A percentile compares a stretch with the other conserved stretches of the same genome.
These are phyloP conservation scores for Drosophila nasuta DNA, from an alignment of 1,140 invertebrate genomes.

Conservation along the genomic window DNA sequence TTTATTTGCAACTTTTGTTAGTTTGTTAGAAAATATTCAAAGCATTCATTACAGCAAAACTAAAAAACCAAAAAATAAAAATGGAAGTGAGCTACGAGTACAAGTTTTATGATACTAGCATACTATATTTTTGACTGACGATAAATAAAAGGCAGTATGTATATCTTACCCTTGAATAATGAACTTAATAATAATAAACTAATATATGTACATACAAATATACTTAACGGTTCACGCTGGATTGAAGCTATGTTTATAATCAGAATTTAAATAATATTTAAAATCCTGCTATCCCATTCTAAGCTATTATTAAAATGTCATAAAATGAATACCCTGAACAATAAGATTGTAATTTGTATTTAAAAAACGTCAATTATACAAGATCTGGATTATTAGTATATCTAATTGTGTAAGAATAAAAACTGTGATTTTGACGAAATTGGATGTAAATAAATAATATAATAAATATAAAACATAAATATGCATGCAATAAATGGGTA, in stretches of 20 bases:
- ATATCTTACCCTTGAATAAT: background rate
- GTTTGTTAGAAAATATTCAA: constrained; percentile 4
- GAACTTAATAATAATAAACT: background rate
- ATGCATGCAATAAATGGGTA: constrained; percentile 3
- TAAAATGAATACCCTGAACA: too few relatives aligned
- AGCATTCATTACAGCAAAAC: background rate
- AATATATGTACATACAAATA: too few relatives aligned
- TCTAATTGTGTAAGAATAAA: too few relatives aligned
- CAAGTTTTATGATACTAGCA: background rate
- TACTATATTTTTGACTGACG: background rate
- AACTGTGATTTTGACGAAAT: too few relatives aligned
- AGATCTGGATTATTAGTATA: background rate
- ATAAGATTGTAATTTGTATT: too few relatives aligned
- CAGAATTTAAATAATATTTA: too few relatives aligned
- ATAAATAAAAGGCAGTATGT: background rate
- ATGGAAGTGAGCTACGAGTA: background rate
- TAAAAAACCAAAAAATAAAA: background rate
- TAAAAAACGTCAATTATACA: background rate
- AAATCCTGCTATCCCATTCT: too few relatives aligned
- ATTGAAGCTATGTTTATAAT: too few relatives aligned
- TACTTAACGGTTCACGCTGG: too few relatives aligned
- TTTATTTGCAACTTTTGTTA: constrained; percentile 21
- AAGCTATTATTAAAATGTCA: too few relatives aligned
- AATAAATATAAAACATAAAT: background rate
- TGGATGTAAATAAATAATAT: too few relatives aligned